These are phyloP conservation scores for Odontophorus gujanensis DNA, from an alignment of 2,113 vertebrate genomes.

Conservation along the genomic window DNA sequence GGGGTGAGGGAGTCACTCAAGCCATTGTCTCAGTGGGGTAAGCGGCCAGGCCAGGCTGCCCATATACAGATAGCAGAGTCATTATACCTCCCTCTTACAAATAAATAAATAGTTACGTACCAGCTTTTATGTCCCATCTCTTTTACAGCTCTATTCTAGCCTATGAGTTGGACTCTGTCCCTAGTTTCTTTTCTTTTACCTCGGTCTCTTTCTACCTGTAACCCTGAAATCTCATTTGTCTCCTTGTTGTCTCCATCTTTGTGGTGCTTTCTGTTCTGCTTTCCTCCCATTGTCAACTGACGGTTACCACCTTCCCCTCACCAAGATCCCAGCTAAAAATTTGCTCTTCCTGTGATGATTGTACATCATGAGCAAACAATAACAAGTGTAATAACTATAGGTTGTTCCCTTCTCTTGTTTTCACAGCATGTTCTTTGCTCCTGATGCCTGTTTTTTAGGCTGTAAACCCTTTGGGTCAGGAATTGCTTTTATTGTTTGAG, in stretches of 20 bases:
- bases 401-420: slow-evolving; percentile 21
- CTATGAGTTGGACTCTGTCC: not conserved
- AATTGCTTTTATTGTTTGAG: slow-evolving; percentile 9
- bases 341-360: slow-evolving; percentile 58
- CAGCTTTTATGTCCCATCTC: not conserved
- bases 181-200: not conserved
- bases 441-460: slow-evolving; percentile 37
- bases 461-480: slow-evolving; percentile 34
- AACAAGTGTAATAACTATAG: not conserved
- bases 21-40: not conserved
- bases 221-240: not conserved
- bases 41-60: not conserved
- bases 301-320: not conserved
- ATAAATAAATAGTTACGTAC: not conserved
- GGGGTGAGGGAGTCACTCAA: not conserved
- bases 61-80: not conserved
- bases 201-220: not conserved
- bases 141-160: not conserved
- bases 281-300: not conserved
- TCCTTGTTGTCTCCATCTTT: not conserved
- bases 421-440: slow-evolving; percentile 46
- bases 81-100: not conserved
- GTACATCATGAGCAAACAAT: slow-evolving; percentile 37
- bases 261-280: not conserved
- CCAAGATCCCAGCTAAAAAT: slow-evolving; percentile 11